Evolutionary conservation across 2,888 invertebrate species (phyloP), one percentile per base, ranked within the genome.

Genomic region (Scrobipalpa atriplicella): DNA sequence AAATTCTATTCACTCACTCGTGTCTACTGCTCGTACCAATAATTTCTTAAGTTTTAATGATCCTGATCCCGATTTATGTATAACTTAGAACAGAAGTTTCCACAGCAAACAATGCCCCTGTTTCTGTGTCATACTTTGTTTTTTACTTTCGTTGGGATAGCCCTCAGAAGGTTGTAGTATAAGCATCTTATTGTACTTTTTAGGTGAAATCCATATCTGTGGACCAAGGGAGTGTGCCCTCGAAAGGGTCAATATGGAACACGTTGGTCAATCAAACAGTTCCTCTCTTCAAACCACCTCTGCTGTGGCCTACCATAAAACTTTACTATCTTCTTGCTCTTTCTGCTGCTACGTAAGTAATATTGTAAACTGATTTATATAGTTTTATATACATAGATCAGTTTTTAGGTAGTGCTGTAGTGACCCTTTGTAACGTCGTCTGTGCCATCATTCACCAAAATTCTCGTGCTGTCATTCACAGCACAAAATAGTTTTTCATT

Each of bases 311-410:
- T 47, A 94, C 94, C 0, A 16, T 91, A 1, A 89, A 95, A 38
- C 83, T 93, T 5, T 93, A 93, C 74, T 86, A 87, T 56, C 85
- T 95, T 8, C 89, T 94, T 78, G 91, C 94, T 68, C 79, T 94
- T 1, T 94, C 94, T 70, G 94, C 94, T 89, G 93, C 94, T 77
- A 94, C 94, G 95, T 95, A 82, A 89, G 92, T 83, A 11, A 8
- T 38, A 64, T 61, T 54, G 43, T 43, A 10, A 18, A 54, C 21
- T 9, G 2, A 54, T 8, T 19, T 18, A n/a, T n/a, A n/a, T n/a
- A n/a, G n/a, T n/a, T n/a, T n/a, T n/a, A n/a, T n/a, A n/a, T n/a
- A n/a, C n/a, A n/a, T n/a, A n/a, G n/a, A n/a, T n/a, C n/a, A n/a
- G n/a, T n/a, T n/a, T n/a, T n/a, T n/a, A n/a, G n/a, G n/a, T n/a